Base-by-base conservation (phyloP, 2,797 vertebrate species). In the Anas georgica region DNA sequence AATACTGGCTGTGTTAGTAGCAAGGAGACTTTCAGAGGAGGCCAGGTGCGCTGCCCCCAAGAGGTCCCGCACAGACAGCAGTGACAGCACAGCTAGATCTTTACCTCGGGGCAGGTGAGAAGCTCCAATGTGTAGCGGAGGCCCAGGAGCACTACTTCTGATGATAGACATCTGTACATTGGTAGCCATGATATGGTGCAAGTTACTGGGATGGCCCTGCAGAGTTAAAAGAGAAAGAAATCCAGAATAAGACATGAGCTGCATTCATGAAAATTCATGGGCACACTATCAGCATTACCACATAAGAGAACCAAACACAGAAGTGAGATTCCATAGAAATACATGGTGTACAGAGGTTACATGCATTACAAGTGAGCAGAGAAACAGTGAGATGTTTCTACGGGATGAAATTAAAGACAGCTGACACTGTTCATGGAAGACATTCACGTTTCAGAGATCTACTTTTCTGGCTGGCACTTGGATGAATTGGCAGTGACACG, bases 81-180 rank as follows among this genome's bases (percentile, higher is more conserved):
- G 69, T 20, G 29, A 23, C 1, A 48, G 52, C 85, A 73, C 10
- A 52, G 58, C 18, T 37, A 16, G 2, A 20, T 37, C 17, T 87
- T 95, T 98, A 99, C 99, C 99, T 98, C 99, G 97, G 77, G 99
- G 99, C 88, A 99, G 98, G 96, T 99, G 99, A 68, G 99, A 99
- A 18, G 99, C 97, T 96, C 98, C 98, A 3, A 99, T 99, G 96
- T 99, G 99, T 76, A 99, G 97, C 0, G 98, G 98, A 43, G 98
- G 98, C 43, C 98, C 98, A 41, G 99, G 99, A 58, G 98, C 98
- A 46, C 96, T 98, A 39, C 99, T 98, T 92, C 99, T 98, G 79
- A 99, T 99, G 78, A 99, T 98, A 13, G 98, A 98, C 98, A 98
- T 99, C 98, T 99, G 99, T 92, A 99, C 98, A 17, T 99, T 99